These are phyloP conservation scores for Limonius californicus DNA, from an alignment of 1,140 invertebrate species.

Conservation along the genomic window DNA sequence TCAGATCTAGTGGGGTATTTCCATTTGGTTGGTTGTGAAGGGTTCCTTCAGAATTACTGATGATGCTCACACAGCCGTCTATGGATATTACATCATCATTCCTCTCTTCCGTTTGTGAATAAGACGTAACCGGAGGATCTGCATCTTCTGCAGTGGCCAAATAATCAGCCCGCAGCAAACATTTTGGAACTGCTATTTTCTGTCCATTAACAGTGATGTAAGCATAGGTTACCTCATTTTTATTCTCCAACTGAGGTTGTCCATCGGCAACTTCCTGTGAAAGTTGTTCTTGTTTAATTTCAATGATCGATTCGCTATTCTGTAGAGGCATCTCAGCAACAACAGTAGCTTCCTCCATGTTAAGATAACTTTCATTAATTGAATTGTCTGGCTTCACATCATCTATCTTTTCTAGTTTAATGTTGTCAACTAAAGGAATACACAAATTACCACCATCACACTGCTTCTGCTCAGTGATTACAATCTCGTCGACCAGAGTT, in stretches of 20 bases:
- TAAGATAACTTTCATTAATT: not conserved
- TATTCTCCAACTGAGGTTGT: too few species aligned
- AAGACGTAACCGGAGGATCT: not conserved
- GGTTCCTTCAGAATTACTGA: too few species aligned
- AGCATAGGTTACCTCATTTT: conserved; percentile 21
- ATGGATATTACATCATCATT: too few species aligned
- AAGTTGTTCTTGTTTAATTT: not conserved
- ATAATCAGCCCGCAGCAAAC: conserved; percentile 32
- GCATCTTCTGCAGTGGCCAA: conserved; percentile 21
- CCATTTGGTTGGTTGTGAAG: too few species aligned
- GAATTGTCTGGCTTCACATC: not conserved
- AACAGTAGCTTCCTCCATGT: not conserved
- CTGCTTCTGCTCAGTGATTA: not conserved
- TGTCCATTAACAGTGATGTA: conserved; percentile 32
- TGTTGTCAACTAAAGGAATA: not conserved
- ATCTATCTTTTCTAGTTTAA: conserved; percentile 5
- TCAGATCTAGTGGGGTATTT: too few species aligned
- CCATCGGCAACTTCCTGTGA: too few species aligned
- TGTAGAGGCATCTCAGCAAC: too few species aligned
- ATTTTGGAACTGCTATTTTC: conserved; percentile 34
- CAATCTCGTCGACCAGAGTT: not conserved
- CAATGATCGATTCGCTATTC: too few species aligned
- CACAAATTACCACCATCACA: not conserved
- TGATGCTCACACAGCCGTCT: too few species aligned
- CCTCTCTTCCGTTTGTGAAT: not conserved